Base-by-base conservation (phyloP, 2,113 vertebrate species). In the Callopanchax toddi region DNA sequence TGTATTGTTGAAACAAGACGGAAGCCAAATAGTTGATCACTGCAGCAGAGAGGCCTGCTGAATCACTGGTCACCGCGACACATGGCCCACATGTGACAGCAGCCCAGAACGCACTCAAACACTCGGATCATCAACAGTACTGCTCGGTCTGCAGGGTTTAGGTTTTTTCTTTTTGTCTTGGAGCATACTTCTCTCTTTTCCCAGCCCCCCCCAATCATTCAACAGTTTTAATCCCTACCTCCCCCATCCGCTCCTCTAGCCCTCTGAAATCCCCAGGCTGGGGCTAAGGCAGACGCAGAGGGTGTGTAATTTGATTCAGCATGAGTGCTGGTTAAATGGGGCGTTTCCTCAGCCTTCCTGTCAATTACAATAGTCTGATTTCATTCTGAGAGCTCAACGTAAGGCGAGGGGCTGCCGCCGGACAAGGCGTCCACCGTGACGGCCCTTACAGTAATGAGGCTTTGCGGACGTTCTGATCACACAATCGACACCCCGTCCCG, bases 301-400 rank as follows among this genome's bases (percentile, higher is more conserved):
- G 83, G 87, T 91, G 90, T 92, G 87, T 92, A 90, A 92, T 92
- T 90, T 82, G 88, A 93, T 92, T 92, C 91, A 86, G 87, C 81
- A 77, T 84, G 86, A 91, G 84, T 82, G 83, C 87, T 79, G 85
- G 76, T 88, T 90, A 89, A 93, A 92, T 89, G 85, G 89, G 90
- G 91, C 85, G 91, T 89, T 87, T 90, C 91, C 88, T 86, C 79
- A 54, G 82, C 87, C 88, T 87, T 87, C 79, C 89, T 91, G 89
- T 92, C 91, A 92, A 91, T 91, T 90, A 89, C 87, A 91, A 91
- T 92, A 80, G 86, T 91, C 82, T 86, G 91, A 92, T 91, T 91
- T 89, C 85, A 86, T 86, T 90, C 78, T 81, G 74, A 60, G 82
- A 74, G 84, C 85, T 74, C 60, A 74, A 67, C 39, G 45, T 17